Evolutionary conservation across 2,797 vertebrate genomes (phyloP).

Genomic region (Enteromius mattozi): DNA sequence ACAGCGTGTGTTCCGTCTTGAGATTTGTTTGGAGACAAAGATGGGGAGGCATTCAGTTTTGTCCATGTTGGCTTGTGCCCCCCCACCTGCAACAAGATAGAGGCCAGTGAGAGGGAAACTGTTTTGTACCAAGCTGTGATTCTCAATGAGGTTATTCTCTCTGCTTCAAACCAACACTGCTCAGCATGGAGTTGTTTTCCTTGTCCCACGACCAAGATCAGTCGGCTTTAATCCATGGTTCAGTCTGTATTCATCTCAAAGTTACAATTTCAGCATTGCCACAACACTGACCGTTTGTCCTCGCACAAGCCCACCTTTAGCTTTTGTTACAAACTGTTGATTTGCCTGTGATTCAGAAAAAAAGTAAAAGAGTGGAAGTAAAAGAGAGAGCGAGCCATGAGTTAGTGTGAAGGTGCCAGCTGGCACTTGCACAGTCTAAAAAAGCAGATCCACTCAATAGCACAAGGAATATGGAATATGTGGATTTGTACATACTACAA

Average conservation of each 20-base stretch:
- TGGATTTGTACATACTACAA: slow-evolving; percentile 1
- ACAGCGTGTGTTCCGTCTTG: slow-evolving; percentile 25
- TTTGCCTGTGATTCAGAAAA: slow-evolving; percentile 8
- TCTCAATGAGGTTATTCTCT: slow-evolving; percentile 42
- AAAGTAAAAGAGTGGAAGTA: neutral
- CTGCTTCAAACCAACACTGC: slow-evolving; percentile 22
- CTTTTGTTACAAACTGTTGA: slow-evolving; percentile 47
- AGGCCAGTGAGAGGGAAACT: slow-evolving; percentile 37
- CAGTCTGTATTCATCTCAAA: slow-evolving; percentile 14
- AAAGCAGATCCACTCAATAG: neutral
- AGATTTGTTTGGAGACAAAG: slow-evolving; percentile 48
- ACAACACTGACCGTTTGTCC: slow-evolving; percentile 18
- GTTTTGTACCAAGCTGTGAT: slow-evolving; percentile 33
- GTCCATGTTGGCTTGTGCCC: slow-evolving; percentile 45
- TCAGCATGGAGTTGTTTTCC: slow-evolving; percentile 32
- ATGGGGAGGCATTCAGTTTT: slow-evolving; percentile 44
- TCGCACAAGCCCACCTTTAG: neutral
- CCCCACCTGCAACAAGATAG: slow-evolving; percentile 43
- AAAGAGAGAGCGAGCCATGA: neutral
- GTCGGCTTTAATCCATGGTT: slow-evolving; percentile 24
- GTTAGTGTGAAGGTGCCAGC: slow-evolving; percentile 44
- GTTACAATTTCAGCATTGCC: slow-evolving; percentile 42
- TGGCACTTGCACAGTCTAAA: slow-evolving; percentile 38
- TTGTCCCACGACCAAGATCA: slow-evolving; percentile 6
- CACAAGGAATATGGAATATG: neutral